A percentile compares a stretch with the other conserved stretches of the same genome.
Conservation (phyloP, 2,888 invertebrate species). For the Sinelater perroti region DNA sequence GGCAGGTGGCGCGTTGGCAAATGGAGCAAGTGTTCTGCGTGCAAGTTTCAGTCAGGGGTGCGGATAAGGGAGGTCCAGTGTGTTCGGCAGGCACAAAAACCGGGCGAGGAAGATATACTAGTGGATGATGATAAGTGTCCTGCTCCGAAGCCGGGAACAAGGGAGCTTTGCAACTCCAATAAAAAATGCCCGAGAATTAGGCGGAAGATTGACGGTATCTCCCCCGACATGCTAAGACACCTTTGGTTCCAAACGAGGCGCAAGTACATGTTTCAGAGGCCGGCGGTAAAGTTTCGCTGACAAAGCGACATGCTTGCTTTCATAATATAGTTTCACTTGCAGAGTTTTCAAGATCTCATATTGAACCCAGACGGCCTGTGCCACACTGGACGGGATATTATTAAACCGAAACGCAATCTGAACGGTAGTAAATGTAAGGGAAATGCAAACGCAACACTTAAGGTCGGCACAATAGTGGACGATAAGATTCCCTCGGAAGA, state of each 20-base stretch:
- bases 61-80: conserved; percentile 63
- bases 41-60: conserved; percentile 61
- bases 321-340: too few species aligned
- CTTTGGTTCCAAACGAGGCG: conserved; percentile 53
- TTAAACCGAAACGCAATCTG: conserved; percentile 17
- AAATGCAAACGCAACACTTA: conserved; percentile 33
- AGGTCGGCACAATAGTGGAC: conserved; percentile 48
- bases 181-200: conserved; percentile 52
- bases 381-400: conserved; percentile 20
- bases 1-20: conserved; percentile 71
- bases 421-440: conserved; percentile 2
- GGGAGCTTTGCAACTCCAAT: conserved; percentile 57
- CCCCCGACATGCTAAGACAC: conserved; percentile 49
- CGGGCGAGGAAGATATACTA: conserved; percentile 61
- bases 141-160: conserved; percentile 49
- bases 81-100: conserved; percentile 58
- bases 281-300: conserved; percentile 22
- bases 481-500: conserved; percentile 52
- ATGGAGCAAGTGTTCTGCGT: conserved; percentile 71
- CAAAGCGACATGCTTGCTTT: too few species aligned
- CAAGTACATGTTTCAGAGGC: conserved; percentile 30
- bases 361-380: conserved; percentile 16
- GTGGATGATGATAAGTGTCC: conserved; percentile 56
- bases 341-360: conserved; percentile 20
- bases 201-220: conserved; percentile 45